Percentiles rank a stretch among this genome's conserved stretches.
These are phyloP conservation scores for Drosophila maculinotata DNA, from an alignment of 2,888 invertebrate genomes.

Conservation along the genomic window DNA sequence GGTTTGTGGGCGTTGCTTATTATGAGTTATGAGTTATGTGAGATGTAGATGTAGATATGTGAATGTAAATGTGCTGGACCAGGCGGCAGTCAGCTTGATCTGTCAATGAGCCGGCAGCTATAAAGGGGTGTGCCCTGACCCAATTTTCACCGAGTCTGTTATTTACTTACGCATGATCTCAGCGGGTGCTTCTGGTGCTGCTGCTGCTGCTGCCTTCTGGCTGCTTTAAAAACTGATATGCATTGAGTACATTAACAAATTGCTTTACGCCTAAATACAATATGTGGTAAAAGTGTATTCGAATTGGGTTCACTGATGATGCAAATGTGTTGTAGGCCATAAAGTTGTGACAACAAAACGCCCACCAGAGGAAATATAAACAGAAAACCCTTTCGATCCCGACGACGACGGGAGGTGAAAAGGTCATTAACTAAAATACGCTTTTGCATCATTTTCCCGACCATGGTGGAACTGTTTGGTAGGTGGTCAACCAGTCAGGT, in stretches of 20 bases:
- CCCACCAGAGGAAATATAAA: conserved; percentile 33
- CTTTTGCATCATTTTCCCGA: conserved; percentile 63
- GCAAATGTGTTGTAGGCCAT: conserved; percentile 40
- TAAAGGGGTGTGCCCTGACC: conserved; percentile 76
- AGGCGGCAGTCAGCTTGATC: conserved; percentile 37
- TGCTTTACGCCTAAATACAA: conserved; percentile 25
- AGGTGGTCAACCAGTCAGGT: conserved; percentile 22
- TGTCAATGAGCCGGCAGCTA: conserved; percentile 58
- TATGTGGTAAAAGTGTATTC: conserved; percentile 43
- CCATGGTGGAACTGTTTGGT: conserved; percentile 22
- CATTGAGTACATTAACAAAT: conserved; percentile 46
- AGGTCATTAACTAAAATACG: conserved; percentile 47
- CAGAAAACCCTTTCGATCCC: conserved; percentile 42
- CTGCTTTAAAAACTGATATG: conserved; percentile 16
- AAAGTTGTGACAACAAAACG: conserved; percentile 47
- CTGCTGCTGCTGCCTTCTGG: conserved; percentile 34
- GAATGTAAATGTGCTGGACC: conserved; percentile 18
- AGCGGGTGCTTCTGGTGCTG: conserved; percentile 45
- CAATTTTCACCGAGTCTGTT: conserved; percentile 54
- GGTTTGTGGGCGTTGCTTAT: conserved; percentile 66
- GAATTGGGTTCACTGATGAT: conserved; percentile 31
- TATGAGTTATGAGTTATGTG: conserved; percentile 59
- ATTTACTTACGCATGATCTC: conserved; percentile 69
- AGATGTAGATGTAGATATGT: conserved; percentile 29
- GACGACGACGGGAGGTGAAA: conserved; percentile 16